Base-by-base conservation (phyloP, 35 echinoderm and acorn worm genomes). In the Apostichopus parvimensis region DNA sequence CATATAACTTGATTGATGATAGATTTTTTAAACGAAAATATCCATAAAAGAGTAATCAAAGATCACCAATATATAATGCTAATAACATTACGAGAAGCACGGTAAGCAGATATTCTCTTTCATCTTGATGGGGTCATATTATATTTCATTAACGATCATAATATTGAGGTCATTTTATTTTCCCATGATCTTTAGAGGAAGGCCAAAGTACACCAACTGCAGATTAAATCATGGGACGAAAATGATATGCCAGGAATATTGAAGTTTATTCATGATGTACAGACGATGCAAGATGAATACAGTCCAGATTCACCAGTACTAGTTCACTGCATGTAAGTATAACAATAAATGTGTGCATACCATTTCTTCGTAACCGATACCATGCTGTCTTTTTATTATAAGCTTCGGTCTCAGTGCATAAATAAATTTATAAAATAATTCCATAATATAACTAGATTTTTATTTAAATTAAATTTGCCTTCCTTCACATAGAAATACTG, bases 261-360 rank as follows among this genome's bases (percentile, higher is more conserved):
- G 26, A 54, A 55, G 13, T 80, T 80, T 55, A 80, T 80, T 80
- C 23, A 80, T 4, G 78, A 54, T 13, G 78, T 80, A 55, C 5
- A 14, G 5, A 25, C 12, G 28, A 8, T 80, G 52, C 78, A 80
- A 8, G 26, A 80, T 15, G 7, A 45, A 10, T 80, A 55, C 78
- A 17, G 13, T 53, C 17, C 53, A 80, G 25, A 53, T 10, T 9
- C 78, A 80, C 78, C 78, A 52, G 52, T 26, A 6, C 10, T 80
- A 52, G 78, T 80, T 17, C 78, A 80, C 53, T 80, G 78, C 78
- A 45, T 13, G 78, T 80, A 55, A 80, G 78, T 80, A 80, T 52
- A 20, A 15, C 21, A 79, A 9, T 25, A 9, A 25, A 22, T 18
- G n/a, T 79, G n/a, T 14, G n/a, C 77, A 18, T 22, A 14, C 45